Evolutionary conservation across 2,113 vertebrate species (phyloP), one percentile per base, ranked within the genome.

Genomic region (Chloebia gouldiae): DNA sequence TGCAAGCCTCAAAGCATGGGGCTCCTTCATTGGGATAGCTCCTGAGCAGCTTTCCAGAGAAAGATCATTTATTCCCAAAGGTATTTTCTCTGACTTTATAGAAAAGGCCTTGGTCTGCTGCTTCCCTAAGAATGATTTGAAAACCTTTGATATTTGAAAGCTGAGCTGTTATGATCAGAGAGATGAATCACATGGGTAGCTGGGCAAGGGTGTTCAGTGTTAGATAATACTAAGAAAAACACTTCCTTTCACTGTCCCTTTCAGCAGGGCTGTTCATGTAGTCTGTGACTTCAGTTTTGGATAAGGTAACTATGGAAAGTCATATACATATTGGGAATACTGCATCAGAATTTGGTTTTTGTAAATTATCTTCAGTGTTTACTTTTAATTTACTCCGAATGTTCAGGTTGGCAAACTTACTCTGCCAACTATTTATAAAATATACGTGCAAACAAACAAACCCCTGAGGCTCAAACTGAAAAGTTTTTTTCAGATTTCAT

Each of bases 381-480:
- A 13, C 31, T 86, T 94, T 93, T 57, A 44, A 86, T 93, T 88
- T 83, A 80, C 44, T 54, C 9, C 57, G 13, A n/a, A 65, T 61
- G 35, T 50, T 64, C 68, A 69, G 3, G 3, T 15, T 49, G 56
- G 63, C 47, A 75, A 65, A 71, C 31, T 51, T 91, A 39, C 4
- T 87, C 49, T 88, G 64, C 51, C 72, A 86, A 45, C 28, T 81
- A 49, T 88, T 90, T 94, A 73, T 90, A 86, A 95, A 94, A 92
- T 63, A 90, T 77, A 28, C 60, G 53, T 27, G 15, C 30, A 92
- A 92, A 85, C 61, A 95, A 96, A 82, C 56, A 64, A 85, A 59
- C 9, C 39, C 68, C 37, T 42, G 27, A 65, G 51, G 64, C 59
- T 92, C 42, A 87, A 88, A 70, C 22, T 11, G 50, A 81, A 81